These are phyloP conservation scores for Parazoanthus swiftii DNA, from an alignment of 92 coral and sea anemone genomes.

Conservation along the genomic window DNA sequence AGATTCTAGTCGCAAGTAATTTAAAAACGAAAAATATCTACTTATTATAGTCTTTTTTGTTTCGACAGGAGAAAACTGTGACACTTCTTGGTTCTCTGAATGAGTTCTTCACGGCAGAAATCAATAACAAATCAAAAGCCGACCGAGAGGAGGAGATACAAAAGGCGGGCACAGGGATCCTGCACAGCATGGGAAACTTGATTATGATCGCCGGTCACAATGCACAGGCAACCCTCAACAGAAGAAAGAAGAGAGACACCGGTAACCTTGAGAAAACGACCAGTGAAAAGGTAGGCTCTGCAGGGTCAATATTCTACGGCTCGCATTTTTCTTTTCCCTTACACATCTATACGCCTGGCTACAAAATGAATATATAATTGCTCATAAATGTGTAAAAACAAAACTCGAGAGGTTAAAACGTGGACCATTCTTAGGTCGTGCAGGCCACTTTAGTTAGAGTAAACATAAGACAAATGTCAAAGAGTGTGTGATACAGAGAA, in stretches of 20 bases:
- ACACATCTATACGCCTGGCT: too few relatives aligned
- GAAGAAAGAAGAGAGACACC: constrained; percentile 29
- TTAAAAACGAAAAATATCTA: background rate
- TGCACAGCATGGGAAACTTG: constrained; percentile 74
- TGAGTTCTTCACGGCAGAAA: constrained; percentile 48
- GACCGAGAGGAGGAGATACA: constrained; percentile 54
- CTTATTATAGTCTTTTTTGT: background rate
- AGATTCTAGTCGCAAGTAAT: background rate
- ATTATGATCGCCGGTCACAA: constrained; percentile 63
- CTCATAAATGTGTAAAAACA: background rate
- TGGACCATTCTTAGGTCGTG: background rate
- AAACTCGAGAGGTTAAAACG: background rate
- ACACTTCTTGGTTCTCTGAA: constrained; percentile 58
- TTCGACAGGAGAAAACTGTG: constrained; percentile 59
- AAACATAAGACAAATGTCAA: too few relatives aligned
- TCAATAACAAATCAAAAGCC: constrained; percentile 47
- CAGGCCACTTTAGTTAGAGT: too few relatives aligned
- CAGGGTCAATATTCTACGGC: background rate
- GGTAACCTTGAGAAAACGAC: background rate
- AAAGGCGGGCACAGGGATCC: constrained; percentile 64
- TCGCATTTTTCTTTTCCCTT: background rate
- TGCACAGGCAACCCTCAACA: constrained; percentile 44
- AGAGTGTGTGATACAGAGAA: too few relatives aligned
- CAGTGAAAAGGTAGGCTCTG: constrained; percentile 2
- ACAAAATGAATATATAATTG: background rate